phyloP scores from a whole-genome alignment of 1,140 invertebrate genomes.

The Delia radicum region DNA sequence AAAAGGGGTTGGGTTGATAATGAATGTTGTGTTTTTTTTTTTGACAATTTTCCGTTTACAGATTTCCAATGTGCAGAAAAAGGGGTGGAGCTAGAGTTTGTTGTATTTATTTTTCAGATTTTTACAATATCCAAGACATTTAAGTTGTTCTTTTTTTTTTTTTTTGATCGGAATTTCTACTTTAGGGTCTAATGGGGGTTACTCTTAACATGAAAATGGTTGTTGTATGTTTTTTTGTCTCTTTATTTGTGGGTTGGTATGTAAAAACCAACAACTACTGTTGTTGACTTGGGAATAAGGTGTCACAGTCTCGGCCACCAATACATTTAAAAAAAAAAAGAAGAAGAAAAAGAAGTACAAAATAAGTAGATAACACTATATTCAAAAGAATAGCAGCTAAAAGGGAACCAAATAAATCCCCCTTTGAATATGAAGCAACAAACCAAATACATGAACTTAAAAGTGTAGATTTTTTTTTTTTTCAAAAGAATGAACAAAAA shows the following conservation, averaged over 20 bases:
- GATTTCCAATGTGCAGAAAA: not conserved
- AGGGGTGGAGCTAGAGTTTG: not conserved
- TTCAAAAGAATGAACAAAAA: no score
- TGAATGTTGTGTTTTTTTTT: no score
- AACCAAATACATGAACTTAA: not conserved
- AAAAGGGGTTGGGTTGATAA: not conserved
- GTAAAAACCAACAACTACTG: not conserved
- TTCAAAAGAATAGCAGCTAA: not conserved
- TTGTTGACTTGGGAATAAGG: constrained; percentile 26
- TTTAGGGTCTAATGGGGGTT: not conserved
- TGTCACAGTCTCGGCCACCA: constrained; percentile 11
- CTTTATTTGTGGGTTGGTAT: not conserved
- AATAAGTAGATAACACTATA: not conserved
- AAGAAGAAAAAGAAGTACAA: not conserved
- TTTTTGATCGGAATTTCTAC: not conserved
- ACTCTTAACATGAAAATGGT: not conserved
- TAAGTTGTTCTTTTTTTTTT: not conserved
- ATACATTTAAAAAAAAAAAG: not conserved
- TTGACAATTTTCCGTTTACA: not conserved
- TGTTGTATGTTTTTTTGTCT: not conserved
- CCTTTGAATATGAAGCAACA: not conserved
- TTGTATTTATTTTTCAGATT: not conserved
- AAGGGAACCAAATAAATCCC: not conserved
- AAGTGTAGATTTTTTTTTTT: not conserved
- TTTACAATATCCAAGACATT: no score